Evolutionary conservation across 2,797 vertebrate species (phyloP).

Genomic region (Alcedo quadribrachys): DNA sequence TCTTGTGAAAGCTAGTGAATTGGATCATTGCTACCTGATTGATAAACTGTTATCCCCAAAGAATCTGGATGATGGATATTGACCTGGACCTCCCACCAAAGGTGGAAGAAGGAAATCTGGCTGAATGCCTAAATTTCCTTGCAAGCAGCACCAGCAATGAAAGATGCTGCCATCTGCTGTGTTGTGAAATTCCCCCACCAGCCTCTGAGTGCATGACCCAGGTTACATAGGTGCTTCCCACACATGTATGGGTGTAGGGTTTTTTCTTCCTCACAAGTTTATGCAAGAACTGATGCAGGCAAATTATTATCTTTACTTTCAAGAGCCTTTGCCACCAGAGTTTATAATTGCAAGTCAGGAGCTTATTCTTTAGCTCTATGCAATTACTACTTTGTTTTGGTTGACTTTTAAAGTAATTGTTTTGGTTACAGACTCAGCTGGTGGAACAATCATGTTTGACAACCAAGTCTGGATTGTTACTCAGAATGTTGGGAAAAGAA

Average conservation of each 20-base stretch:
- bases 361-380: slow-evolving; percentile 11
- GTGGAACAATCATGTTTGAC: background rate
- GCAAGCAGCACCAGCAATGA: background rate
- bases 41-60: slow-evolving; percentile 27
- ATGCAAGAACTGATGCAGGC: background rate
- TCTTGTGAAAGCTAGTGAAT: background rate
- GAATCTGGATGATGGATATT: background rate
- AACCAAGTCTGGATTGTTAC: background rate
- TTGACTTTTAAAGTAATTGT: background rate
- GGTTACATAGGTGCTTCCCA: background rate
- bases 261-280: slow-evolving; percentile 11
- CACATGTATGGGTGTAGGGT: background rate
- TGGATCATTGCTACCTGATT: background rate
- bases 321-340: background rate
- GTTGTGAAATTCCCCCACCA: background rate
- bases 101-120: background rate
- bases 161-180: background rate
- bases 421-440: background rate
- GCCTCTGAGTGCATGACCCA: background rate
- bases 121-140: background rate
- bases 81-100: background rate
- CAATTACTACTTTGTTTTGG: background rate
- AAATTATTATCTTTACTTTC: background rate
- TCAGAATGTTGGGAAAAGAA: background rate
- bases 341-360: slow-evolving; percentile 9